phyloP scores from a whole-genome alignment of 1,140 invertebrate species.

The Papilio polytes region DNA sequence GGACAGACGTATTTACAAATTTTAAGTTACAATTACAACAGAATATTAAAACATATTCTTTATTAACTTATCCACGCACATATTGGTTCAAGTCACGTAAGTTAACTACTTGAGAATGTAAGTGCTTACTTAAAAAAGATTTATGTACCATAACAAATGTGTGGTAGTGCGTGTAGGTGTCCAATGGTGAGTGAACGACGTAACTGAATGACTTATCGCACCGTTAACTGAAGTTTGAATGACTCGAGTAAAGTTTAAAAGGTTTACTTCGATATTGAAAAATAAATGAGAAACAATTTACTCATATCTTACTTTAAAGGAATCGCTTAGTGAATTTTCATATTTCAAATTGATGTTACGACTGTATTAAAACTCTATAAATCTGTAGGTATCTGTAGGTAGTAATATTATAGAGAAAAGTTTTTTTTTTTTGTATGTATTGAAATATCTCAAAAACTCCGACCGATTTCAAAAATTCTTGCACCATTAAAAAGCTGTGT shows the following conservation, averaged over 20 bases:
- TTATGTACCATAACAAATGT: conserved; percentile 16
- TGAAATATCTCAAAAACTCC: too few relatives aligned
- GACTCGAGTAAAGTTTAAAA: background rate
- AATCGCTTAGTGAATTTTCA: background rate
- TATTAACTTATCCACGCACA: background rate
- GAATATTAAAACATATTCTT: background rate
- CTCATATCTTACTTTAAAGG: background rate
- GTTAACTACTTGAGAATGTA: conserved; percentile 14
- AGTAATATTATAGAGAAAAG: too few relatives aligned
- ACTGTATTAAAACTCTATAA: background rate
- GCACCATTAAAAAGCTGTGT: too few relatives aligned
- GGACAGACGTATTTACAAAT: too few relatives aligned
- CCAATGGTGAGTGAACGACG: conserved; percentile 19
- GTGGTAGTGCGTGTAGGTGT: conserved; percentile 13
- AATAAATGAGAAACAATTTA: background rate
- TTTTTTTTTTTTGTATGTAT: too few relatives aligned
- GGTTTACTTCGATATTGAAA: background rate
- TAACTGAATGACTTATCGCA: background rate
- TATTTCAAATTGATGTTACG: background rate
- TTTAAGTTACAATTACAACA: too few relatives aligned
- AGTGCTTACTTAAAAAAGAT: conserved; percentile 28
- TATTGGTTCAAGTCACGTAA: conserved; percentile 2
- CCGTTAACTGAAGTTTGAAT: background rate
- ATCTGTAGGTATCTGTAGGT: too few relatives aligned
- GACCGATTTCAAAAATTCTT: too few relatives aligned